These are phyloP conservation scores for Belgica antarctica DNA, from an alignment of 2,888 invertebrate genomes.

Conservation along the genomic window DNA sequence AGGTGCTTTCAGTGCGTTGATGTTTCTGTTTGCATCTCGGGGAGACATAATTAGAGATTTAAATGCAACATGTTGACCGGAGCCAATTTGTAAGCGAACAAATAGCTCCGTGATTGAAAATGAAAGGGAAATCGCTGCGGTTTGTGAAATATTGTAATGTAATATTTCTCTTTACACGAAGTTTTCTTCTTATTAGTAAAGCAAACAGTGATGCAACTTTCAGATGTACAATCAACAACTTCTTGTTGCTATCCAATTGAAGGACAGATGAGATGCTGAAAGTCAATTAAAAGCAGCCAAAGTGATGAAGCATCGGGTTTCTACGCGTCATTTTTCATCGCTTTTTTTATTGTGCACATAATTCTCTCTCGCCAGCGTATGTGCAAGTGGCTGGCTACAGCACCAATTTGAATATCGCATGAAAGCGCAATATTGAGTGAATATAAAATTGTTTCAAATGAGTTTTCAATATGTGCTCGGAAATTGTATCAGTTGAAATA, in stretches of 20 bases:
- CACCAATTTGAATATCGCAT: conserved; percentile 11
- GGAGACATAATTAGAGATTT: background rate
- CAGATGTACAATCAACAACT: too few species aligned
- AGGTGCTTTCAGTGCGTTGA: background rate
- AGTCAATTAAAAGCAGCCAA: background rate
- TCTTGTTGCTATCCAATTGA: too few species aligned
- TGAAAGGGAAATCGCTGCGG: conserved; percentile 4
- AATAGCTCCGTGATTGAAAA: background rate
- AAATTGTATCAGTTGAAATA: conserved; percentile 10
- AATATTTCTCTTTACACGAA: background rate
- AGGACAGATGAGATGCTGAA: background rate
- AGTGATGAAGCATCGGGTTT: conserved; percentile 11
- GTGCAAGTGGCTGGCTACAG: conserved; percentile 7
- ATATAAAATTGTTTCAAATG: conserved; percentile 9
- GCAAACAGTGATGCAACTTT: conserved; percentile 4
- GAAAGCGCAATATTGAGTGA: background rate
- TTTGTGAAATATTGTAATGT: conserved; percentile 5
- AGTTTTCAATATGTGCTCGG: background rate
- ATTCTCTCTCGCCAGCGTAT: conserved; percentile 4
- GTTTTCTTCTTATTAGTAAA: too few species aligned
- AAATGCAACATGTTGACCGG: background rate
- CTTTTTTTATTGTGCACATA: background rate
- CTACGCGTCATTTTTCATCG: conserved; percentile 1
- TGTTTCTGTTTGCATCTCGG: too few species aligned
- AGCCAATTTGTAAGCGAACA: background rate